Conservation (phyloP, 2,888 invertebrate genomes). For the Emmelina monodactyla region DNA sequence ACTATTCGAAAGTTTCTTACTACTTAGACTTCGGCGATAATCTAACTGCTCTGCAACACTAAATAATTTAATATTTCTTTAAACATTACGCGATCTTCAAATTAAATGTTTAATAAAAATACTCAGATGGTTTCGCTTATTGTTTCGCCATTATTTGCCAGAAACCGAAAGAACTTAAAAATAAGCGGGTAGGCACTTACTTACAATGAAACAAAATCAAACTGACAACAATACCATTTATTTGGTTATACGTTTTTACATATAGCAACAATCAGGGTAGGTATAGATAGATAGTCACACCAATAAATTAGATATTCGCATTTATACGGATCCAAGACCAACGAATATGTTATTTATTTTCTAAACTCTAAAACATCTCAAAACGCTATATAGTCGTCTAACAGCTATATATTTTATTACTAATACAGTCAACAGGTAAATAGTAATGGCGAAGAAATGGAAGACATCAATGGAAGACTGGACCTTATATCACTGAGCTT, state of each 20-base stretch:
- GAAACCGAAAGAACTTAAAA: no score
- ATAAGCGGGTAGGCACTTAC: no score
- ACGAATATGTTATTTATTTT: slow-evolving; percentile 37
- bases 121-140: no score
- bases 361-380: slow-evolving; percentile 27
- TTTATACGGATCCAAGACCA: no score
- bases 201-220: slow-evolving; percentile 28
- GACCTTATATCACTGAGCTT: no score
- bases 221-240: slow-evolving; percentile 64
- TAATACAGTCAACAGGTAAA: neutral
- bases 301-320: neutral
- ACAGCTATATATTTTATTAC: neutral
- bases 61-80: no score
- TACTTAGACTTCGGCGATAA: no score
- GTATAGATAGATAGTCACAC: slow-evolving; percentile 26
- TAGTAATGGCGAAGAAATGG: slow-evolving; percentile 15
- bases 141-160: no score
- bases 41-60: no score
- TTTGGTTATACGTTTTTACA: slow-evolving; percentile 60
- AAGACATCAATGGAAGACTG: slow-evolving; percentile 26
- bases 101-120: no score
- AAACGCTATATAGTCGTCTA: slow-evolving; percentile 10
- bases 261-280: slow-evolving; percentile 49
- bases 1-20: no score
- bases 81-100: no score